These are phyloP conservation scores for Camelus bactrianus DNA, from an alignment of 2,113 vertebrate species.

Conservation along the genomic window DNA sequence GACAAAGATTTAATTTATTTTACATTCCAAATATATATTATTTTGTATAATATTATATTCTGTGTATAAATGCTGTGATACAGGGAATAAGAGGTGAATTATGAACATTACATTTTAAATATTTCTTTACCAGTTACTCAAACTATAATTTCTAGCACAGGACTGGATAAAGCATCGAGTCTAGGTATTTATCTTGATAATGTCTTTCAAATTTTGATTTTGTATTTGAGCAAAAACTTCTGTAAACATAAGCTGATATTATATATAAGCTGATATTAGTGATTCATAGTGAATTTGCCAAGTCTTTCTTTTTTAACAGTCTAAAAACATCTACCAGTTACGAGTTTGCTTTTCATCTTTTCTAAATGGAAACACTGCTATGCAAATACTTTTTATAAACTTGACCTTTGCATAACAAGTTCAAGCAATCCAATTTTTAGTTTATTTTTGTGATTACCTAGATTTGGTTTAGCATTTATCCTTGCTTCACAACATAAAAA, in stretches of 20 bases:
- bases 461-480: constrained; percentile 41
- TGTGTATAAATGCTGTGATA: background rate
- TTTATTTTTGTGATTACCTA: constrained; percentile 31
- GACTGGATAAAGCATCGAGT: background rate
- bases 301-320: background rate
- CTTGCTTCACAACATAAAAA: constrained; percentile 35
- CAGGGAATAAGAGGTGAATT: background rate
- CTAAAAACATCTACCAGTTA: background rate
- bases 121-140: constrained; percentile 5
- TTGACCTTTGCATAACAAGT: constrained; percentile 49
- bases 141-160: background rate
- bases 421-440: constrained; percentile 16
- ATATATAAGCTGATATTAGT: background rate
- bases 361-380: constrained; percentile 39
- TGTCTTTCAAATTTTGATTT: constrained; percentile 21
- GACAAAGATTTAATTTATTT: constrained; percentile 8
- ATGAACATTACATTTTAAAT: constrained; percentile 15
- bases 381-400: constrained; percentile 57
- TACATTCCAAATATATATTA: background rate
- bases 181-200: constrained; percentile 26
- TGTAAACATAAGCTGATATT: background rate
- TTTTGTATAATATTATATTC: background rate
- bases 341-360: constrained; percentile 36
- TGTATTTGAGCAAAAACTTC: constrained; percentile 13
- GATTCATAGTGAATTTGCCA: background rate